Conservation (phyloP, 2,888 invertebrate species). For the Plebejus anna region DNA sequence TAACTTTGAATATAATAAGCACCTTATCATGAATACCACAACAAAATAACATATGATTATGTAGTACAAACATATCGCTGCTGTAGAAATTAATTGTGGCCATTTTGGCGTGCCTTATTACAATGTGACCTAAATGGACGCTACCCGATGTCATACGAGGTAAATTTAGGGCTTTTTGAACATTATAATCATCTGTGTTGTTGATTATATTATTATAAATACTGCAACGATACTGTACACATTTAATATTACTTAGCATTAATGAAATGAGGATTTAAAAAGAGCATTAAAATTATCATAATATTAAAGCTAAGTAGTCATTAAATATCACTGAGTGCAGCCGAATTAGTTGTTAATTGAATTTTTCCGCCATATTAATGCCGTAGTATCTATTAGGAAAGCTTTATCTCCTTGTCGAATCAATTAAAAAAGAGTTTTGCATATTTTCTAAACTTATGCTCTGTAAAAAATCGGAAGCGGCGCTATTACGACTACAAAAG, state of each 20-base stretch:
- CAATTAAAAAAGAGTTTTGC: not conserved
- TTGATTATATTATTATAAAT: too few species aligned
- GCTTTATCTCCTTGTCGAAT: too few species aligned
- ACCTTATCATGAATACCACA: not conserved
- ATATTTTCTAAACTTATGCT: not conserved
- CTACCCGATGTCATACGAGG: not conserved
- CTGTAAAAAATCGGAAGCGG: not conserved
- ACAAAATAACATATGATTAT: not conserved
- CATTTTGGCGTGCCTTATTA: slow-evolving; percentile 7
- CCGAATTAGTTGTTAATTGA: too few species aligned
- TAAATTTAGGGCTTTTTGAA: not conserved
- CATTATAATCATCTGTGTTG: not conserved
- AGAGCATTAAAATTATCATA: too few species aligned
- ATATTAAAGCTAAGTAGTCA: too few species aligned
- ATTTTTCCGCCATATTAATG: too few species aligned
- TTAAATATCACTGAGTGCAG: too few species aligned
- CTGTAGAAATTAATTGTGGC: not conserved
- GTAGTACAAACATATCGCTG: not conserved
- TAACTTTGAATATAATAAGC: not conserved
- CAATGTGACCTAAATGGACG: not conserved
- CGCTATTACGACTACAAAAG: not conserved
- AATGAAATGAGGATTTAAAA: too few species aligned
- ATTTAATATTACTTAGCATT: not conserved
- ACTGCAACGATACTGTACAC: not conserved
- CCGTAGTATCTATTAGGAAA: too few species aligned